Base-by-base conservation (phyloP, 2,797 vertebrate genomes). In the Sebastes hubbsi region DNA sequence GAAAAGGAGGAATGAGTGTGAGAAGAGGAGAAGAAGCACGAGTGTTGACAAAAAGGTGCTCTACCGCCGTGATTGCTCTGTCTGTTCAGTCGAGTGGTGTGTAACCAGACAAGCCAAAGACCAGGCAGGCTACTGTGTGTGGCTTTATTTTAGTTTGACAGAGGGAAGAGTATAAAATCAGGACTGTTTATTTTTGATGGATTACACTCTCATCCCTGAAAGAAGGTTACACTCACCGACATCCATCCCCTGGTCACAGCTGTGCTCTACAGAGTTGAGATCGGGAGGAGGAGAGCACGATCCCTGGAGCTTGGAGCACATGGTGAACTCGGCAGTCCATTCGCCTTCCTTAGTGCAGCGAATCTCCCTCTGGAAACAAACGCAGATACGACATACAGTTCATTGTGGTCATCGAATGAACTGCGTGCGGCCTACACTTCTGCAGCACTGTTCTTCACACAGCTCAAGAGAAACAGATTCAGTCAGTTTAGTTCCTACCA, bases 301-400 rank as follows among this genome's bases (percentile, higher is more conserved):
- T 13, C 98, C 98, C 66, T 73, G 89, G 24, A 99, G 89, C 27
- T 83, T 95, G 76, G 96, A 92, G 34, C 99, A 99, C 92, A 99
- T 94, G 36, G 93, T 95, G 87, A 99, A 97, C 75, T 96, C 94
- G 59, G 96, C 92, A 3, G 96, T 98, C 99, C 99, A 99, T 36
- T 81, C 77, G 0, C 98, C 99, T 16, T 98, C 96, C 87, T 98
- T 97, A 1, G 95, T 97, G 89, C 99, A 99, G 82, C 94, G 29
- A 13, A 97, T 98, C 36, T 95, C 96, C 34, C 80, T 92, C 98
- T 99, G 87, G 24, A 88, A 72, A 30, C 36, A 49, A 67, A 74
- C 9, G 16, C 24, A 78, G 2, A 58, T 5, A 52, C 1, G 13
- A 42, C 14, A 42, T 9, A n/a, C 67, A 59, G 75, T 54, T 55